Percentiles rank a stretch among this genome's conserved stretches.
phyloP scores from a whole-genome alignment of 2,113 vertebrate genomes.

The Typhlomys cinereus region DNA sequence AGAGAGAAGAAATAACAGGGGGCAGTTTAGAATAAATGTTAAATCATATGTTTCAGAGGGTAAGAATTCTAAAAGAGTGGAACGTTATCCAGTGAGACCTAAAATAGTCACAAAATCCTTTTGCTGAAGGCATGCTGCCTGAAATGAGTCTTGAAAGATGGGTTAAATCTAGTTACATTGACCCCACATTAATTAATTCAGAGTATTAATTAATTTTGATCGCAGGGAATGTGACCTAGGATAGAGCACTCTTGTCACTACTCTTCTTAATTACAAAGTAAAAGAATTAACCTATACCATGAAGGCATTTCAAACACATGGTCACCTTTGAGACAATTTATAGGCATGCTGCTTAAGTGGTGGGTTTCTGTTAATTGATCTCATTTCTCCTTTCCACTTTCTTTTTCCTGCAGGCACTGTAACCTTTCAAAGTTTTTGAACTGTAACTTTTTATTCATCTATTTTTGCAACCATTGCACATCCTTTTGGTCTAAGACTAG shows the following conservation, averaged over 20 bases:
- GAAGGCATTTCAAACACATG: slow-evolving; percentile 2
- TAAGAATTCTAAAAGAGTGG: background rate
- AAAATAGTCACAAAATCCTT: background rate
- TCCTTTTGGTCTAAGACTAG: no score
- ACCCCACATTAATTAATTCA: slow-evolving; percentile 29
- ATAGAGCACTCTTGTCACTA: background rate
- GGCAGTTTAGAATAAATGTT: slow-evolving; percentile 25
- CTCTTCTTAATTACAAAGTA: slow-evolving; percentile 57
- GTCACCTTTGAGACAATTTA: slow-evolving; percentile 48
- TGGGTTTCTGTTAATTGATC: slow-evolving; percentile 35
- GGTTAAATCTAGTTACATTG: background rate
- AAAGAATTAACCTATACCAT: slow-evolving; percentile 35
- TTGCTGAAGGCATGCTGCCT: background rate
- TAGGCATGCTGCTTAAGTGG: background rate
- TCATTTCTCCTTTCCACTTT: slow-evolving; percentile 12
- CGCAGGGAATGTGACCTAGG: slow-evolving; percentile 45
- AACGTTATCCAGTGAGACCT: background rate
- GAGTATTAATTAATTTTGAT: slow-evolving; percentile 57
- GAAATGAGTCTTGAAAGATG: slow-evolving; percentile 31
- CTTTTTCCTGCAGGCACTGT: background rate
- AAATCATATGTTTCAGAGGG: background rate
- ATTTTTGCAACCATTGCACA: background rate
- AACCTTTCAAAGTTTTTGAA: slow-evolving; percentile 38
- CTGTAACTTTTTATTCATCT: background rate
- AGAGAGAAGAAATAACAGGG: slow-evolving; percentile 33